phyloP scores from a whole-genome alignment of 2,113 vertebrate genomes.

The Lophochroa leadbeateri region DNA sequence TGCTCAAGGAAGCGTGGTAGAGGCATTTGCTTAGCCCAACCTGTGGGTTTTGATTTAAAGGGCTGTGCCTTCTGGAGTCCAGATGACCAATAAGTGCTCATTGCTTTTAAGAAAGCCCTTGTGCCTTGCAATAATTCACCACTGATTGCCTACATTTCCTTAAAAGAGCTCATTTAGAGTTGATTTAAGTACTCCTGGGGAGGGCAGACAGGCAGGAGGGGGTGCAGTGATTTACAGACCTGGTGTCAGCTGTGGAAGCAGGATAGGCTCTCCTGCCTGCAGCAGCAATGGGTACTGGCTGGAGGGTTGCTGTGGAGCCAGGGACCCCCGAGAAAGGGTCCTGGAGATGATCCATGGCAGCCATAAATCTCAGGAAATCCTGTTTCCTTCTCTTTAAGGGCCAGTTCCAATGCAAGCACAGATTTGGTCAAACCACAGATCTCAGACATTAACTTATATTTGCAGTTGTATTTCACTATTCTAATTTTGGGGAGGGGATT shows the following conservation, averaged over 20 bases:
- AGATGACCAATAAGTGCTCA: slow-evolving; percentile 41
- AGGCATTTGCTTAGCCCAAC: rapidly evolving
- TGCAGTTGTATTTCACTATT: not conserved
- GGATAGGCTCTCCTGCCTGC: not conserved
- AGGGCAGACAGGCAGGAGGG: not conserved
- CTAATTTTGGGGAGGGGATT: not conserved
- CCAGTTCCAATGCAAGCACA: not conserved
- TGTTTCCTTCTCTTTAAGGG: not conserved
- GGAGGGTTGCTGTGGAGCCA: not conserved
- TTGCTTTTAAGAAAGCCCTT: slow-evolving; percentile 34
- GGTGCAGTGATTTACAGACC: not conserved
- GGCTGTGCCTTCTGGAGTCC: slow-evolving; percentile 19
- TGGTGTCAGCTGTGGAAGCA: not conserved
- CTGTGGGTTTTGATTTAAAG: not conserved
- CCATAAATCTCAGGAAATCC: not conserved
- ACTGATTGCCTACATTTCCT: slow-evolving; percentile 58
- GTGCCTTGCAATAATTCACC: slow-evolving; percentile 45
- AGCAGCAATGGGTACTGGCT: not conserved
- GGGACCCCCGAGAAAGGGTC: not conserved
- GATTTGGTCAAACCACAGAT: not conserved
- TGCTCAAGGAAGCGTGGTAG: not conserved
- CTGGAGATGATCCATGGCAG: not conserved
- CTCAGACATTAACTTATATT: too few species aligned
- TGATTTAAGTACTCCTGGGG: slow-evolving; percentile 57
- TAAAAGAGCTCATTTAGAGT: slow-evolving; percentile 53